Evolutionary conservation across 2,113 vertebrate species (phyloP).

Genomic region (Cebus imitator): DNA sequence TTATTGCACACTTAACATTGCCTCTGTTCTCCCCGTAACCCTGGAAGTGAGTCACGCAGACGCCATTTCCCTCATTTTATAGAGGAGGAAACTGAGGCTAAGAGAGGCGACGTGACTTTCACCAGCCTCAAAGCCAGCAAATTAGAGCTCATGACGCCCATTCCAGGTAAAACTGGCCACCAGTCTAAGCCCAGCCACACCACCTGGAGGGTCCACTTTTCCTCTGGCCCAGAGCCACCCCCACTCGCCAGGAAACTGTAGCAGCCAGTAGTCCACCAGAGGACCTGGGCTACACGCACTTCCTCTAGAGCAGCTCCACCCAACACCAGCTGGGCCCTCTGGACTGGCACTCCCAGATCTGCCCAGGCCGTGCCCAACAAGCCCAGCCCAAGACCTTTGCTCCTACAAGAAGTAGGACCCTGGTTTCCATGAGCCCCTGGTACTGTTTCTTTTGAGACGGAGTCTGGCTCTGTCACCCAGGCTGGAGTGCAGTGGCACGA

Average conservation of each 20-base stretch:
- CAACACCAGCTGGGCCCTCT: not conserved
- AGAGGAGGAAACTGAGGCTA: not conserved
- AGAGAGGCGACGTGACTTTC: not conserved
- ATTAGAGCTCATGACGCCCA: not conserved
- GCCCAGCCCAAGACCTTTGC: constrained; percentile 67
- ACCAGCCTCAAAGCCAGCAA: not conserved
- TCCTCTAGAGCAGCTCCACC: not conserved
- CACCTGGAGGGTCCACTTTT: not conserved
- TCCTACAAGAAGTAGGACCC: constrained; percentile 21
- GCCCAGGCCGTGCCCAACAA: constrained; percentile 35
- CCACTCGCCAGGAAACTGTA: not conserved
- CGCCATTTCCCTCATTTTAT: not conserved
- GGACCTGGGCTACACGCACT: not conserved
- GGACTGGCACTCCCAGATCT: constrained; percentile 47
- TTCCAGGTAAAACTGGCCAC: too few species aligned
- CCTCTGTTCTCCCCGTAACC: not conserved
- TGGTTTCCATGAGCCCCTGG: constrained; percentile 34
- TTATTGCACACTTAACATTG: not conserved
- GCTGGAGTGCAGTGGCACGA: too few species aligned
- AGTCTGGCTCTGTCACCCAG: too few species aligned
- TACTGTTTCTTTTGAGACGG: not conserved
- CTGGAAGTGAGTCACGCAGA: not conserved
- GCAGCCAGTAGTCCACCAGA: not conserved
- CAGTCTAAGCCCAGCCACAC: not conserved
- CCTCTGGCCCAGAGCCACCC: not conserved